These are phyloP conservation scores for Vultur gryphus DNA, from an alignment of 2,797 vertebrate species.

Conservation along the genomic window DNA sequence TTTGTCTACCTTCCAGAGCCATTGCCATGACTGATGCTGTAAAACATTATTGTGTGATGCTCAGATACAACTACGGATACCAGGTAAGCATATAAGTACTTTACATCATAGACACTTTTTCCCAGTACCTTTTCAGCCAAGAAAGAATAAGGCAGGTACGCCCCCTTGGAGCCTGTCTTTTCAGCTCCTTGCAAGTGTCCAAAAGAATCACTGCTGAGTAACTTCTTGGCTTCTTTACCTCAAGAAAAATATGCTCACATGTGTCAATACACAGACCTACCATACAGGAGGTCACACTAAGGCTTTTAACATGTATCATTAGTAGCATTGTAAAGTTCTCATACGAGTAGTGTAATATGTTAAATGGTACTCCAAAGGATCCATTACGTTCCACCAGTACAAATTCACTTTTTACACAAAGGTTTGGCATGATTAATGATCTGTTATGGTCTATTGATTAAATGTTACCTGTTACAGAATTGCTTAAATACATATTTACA, in stretches of 20 bases:
- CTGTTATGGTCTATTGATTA: constrained; percentile 53
- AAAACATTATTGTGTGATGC: neutral
- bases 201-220: neutral
- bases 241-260: neutral
- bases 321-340: neutral
- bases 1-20: neutral
- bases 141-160: neutral
- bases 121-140: neutral
- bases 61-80: neutral
- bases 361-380: neutral
- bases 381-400: constrained; percentile 28
- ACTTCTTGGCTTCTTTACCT: neutral
- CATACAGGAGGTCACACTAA: neutral
- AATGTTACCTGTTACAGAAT: constrained; percentile 64
- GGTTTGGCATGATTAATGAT: constrained; percentile 68
- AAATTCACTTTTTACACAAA: constrained; percentile 56
- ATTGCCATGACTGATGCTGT: neutral
- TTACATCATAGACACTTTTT: neutral
- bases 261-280: neutral
- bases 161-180: neutral
- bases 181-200: neutral
- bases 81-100: neutral
- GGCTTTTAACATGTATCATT: neutral
- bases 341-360: neutral
- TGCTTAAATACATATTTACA: constrained; percentile 63